Base-by-base conservation (phyloP, 2,797 vertebrate species). In the Semaprochilodus insignis region DNA sequence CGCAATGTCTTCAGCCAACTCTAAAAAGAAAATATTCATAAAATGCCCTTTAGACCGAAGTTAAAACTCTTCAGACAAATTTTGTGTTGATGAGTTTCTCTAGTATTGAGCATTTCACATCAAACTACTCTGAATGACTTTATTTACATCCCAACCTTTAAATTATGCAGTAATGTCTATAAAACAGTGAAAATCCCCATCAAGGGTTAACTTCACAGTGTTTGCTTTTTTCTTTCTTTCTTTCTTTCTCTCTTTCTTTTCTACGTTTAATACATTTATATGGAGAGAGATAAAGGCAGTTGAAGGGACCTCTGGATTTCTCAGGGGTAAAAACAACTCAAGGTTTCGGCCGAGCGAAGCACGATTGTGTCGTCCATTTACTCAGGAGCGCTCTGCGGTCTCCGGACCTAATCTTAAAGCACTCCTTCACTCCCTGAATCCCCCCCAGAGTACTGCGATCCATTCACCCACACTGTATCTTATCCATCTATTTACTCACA, bases 381-480 rank as follows among this genome's bases (percentile, higher is more conserved):
- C 80, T 85, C 77, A 70, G 77, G 83, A 57, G 72, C 66, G 70
- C 70, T 81, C 52, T 52, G 25, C 19, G 57, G 73, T 76, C 73
- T 80, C 36, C 40, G 1, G 63, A 80, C 55, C 75, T 78, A 81
- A 85, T 85, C 83, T 85, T 62, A 74, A 85, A 79, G 71, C 76
- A 44, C 52, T 78, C 62, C 14, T 60, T 74, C 73, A 40, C 54
- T 81, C 70, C 77, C 23, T 0, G 54, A 63, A 71, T 48, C 51
- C 40, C 77, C 83, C 80, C 71, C 65, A 40, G 79, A 75, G 78
- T 62, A 71, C 69, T 59, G 25, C 55, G 55, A 81, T 84, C 78
- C 65, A 81, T 81, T 62, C 85, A 74, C 75, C 63, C 54, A 54
- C 74, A 83, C 78, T 74, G 70, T 78, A 75, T 81, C 85, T 83